Base-by-base conservation (phyloP, 2,888 invertebrate species). In the Oligia fasciuncula region DNA sequence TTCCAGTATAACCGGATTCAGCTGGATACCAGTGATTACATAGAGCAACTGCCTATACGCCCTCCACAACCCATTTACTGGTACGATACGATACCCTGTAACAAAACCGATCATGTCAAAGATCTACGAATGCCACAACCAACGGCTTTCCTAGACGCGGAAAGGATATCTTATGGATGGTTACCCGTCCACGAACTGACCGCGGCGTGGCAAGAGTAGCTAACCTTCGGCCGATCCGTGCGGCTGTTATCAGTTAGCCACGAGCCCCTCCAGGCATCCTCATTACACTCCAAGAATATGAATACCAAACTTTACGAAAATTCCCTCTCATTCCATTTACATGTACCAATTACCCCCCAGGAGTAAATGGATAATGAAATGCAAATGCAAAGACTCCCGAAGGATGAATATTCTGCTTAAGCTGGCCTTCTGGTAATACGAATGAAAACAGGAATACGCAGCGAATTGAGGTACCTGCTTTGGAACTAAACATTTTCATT, bases 311-410 rank as follows among this genome's bases (percentile, higher is more conserved):
- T 70, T 79, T 74, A 87, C 76, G 66, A 79, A 68, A 77, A 81
- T 71, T 73, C 23, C 67, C 43, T 49, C 71, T 74, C 73, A 63
- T 82, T 74, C 57, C 43, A 66, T 76, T 76, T 35, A 69, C 66
- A 14, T 68, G 65, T 51, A 74, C 68, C 60, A 76, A 83, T 86
- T 79, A 83, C 74, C 67, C 69, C 23, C 40, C 69, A 74, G 80
- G 71, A 65, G 70, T 70, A 73, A 85, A 80, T 80, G n/a, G 60
- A 2, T 29, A 72, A 69, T 49, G 54, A 72, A 76, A 83, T 88
- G 80, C 83, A 86, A 88, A 85, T 86, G 73, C 73, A 72, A 83
- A 72, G 54, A 65, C 73, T 87, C 81, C 69, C 80, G 54, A 63
- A 77, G 77, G 77, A 74, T 57, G 67, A 76, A 85, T 76, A 83